Conservation (phyloP, 2,888 invertebrate species). For the Meganola albula region DNA sequence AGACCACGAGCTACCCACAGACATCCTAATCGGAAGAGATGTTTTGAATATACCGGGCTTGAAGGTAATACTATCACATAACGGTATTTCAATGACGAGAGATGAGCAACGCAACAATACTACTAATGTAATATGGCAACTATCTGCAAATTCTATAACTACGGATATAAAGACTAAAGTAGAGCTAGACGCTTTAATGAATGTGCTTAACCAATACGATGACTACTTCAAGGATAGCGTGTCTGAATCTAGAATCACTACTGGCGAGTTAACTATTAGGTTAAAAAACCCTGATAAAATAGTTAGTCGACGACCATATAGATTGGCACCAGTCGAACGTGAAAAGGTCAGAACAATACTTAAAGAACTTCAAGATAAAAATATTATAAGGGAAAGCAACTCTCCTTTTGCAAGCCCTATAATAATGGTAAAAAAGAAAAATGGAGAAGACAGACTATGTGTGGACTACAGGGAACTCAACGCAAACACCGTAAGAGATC, state of each 20-base stretch:
- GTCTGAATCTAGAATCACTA: conserved; percentile 1
- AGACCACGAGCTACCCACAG: too few species aligned
- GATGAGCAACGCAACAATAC: too few species aligned
- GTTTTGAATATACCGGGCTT: too few species aligned
- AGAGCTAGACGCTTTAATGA: too few species aligned
- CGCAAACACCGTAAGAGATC: conserved; percentile 4
- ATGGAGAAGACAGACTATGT: conserved; percentile 11
- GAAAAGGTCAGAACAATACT: conserved; percentile 1
- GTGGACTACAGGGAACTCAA: conserved; percentile 9
- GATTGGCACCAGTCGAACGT: not conserved
- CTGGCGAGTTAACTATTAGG: conserved; percentile 6
- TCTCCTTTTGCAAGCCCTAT: conserved; percentile 6
- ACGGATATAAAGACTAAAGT: too few species aligned
- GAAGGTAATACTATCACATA: too few species aligned
- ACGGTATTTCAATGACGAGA: too few species aligned
- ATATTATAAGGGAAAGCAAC: conserved; percentile 2
- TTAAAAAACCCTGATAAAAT: conserved; percentile 4
- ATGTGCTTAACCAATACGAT: too few species aligned
- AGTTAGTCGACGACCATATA: not conserved
- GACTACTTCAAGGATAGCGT: too few species aligned
- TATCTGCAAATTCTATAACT: too few species aligned
- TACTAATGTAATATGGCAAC: too few species aligned
- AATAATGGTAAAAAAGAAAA: conserved; percentile 5
- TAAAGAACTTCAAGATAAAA: conserved; percentile 1
- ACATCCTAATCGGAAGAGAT: too few species aligned